Evolutionary conservation across 2,113 vertebrate genomes (phyloP).

Genomic region (Petromus typicus): DNA sequence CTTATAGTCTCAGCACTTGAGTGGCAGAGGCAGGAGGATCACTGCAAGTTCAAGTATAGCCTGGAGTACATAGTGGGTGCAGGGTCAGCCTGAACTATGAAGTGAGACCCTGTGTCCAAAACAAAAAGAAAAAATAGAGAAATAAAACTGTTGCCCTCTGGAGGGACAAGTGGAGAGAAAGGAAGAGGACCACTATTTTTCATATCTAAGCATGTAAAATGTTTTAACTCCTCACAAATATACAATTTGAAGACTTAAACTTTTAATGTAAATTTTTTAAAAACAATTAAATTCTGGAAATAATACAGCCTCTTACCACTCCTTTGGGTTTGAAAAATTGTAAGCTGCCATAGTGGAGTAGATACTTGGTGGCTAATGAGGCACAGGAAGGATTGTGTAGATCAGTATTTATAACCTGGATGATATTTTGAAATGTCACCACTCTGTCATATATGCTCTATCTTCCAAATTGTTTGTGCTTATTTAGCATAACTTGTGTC

Average conservation of each 20-base stretch:
- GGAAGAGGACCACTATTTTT: neutral
- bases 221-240: neutral
- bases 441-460: slow-evolving; percentile 41
- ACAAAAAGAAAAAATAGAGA: no score
- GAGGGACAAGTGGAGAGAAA: neutral
- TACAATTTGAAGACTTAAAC: slow-evolving; percentile 26
- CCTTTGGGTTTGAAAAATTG: neutral
- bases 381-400: neutral
- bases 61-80: no score
- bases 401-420: slow-evolving; percentile 70
- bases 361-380: slow-evolving; percentile 56
- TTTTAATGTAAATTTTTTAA: slow-evolving; percentile 22
- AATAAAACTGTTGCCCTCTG: neutral
- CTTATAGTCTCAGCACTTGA: no score
- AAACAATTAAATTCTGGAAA: slow-evolving; percentile 36
- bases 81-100: no score
- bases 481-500: slow-evolving; percentile 61
- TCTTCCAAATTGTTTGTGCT: slow-evolving; percentile 71
- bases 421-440: slow-evolving; percentile 78
- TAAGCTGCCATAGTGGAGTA: neutral
- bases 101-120: no score
- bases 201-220: neutral
- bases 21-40: no score
- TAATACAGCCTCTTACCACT: neutral
- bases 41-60: no score